Conservation (phyloP, 1,140 invertebrate species). For the Mamestra configurata region DNA sequence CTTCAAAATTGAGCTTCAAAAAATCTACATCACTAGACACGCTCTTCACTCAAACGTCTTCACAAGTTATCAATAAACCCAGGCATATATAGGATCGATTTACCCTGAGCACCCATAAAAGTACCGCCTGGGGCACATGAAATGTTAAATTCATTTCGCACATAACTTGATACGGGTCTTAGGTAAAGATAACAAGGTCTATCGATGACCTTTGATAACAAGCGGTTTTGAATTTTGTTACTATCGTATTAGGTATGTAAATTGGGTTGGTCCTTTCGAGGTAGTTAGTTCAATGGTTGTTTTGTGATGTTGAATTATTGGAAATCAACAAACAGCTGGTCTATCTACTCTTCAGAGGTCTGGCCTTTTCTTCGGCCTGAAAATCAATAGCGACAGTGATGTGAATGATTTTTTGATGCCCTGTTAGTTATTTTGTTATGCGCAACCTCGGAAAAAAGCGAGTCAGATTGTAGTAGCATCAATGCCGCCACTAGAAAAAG, state of each 20-base stretch:
- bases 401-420: no score
- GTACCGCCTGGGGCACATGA: slow-evolving; percentile 28
- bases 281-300: not conserved
- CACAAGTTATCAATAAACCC: slow-evolving; percentile 36
- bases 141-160: slow-evolving; percentile 49
- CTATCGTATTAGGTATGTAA: slow-evolving; percentile 16
- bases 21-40: slow-evolving; percentile 9
- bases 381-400: no score
- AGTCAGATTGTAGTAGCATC: no score
- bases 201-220: slow-evolving; percentile 24
- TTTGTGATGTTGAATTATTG: not conserved
- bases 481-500: no score
- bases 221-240: slow-evolving; percentile 1
- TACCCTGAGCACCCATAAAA: slow-evolving; percentile 19
- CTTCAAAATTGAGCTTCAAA: no score
- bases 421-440: no score
- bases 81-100: slow-evolving; percentile 29
- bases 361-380: no score
- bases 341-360: no score
- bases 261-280: slow-evolving; percentile 10
- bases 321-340: no score
- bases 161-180: slow-evolving; percentile 6
- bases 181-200: slow-evolving; percentile 35
- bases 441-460: no score
- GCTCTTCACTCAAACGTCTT: slow-evolving; percentile 1